phyloP scores from a whole-genome alignment of 2,113 vertebrate species.

The Urocitellus parryii region DNA sequence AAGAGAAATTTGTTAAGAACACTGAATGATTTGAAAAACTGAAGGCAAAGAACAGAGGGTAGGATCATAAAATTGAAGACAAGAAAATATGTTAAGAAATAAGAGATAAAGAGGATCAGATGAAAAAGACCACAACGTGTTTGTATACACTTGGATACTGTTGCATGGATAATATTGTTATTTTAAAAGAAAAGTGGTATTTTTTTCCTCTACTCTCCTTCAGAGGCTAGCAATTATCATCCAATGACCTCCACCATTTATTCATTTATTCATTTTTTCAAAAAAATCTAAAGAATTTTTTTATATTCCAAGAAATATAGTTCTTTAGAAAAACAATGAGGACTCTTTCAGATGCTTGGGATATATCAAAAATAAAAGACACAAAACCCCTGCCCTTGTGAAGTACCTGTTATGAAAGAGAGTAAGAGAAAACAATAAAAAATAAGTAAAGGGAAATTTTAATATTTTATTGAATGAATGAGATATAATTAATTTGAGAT shows the following conservation, averaged over 20 bases:
- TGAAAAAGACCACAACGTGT: neutral
- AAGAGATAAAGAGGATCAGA: neutral
- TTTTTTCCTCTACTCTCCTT: neutral
- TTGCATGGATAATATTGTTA: fast-evolving
- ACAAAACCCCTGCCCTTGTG: neutral
- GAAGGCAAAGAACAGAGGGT: neutral
- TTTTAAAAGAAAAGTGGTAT: neutral
- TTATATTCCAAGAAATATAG: neutral
- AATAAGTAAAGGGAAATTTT: neutral
- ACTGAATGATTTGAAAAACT: neutral
- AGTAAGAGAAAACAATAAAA: neutral
- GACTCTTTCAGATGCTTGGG: neutral
- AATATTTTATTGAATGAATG: neutral
- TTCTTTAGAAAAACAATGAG: neutral
- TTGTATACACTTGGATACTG: fast-evolving
- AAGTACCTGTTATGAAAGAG: neutral
- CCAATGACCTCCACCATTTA: neutral
- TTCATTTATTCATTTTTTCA: neutral
- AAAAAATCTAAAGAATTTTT: neutral
- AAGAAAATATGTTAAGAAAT: neutral
- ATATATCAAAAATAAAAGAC: neutral
- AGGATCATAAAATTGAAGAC: neutral
- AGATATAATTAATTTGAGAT: neutral
- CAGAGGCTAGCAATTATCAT: neutral
- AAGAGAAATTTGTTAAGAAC: neutral